A percentile compares a stretch with the other conserved stretches of the same genome.
Evolutionary conservation across 23 tunicate genomes (phyloP).

Genomic region (Phallusia fumigata): DNA sequence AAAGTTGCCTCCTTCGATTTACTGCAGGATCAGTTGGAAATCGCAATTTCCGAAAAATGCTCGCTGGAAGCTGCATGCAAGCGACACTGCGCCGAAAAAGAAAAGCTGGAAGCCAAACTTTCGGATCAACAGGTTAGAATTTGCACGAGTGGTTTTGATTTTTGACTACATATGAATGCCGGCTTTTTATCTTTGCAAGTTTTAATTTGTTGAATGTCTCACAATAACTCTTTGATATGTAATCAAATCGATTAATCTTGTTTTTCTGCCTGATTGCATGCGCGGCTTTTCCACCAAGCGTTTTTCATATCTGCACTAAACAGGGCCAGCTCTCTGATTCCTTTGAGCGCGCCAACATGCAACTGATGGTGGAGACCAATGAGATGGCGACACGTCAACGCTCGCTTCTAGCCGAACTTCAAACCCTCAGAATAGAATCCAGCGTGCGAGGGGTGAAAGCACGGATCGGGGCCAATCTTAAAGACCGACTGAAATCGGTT

Average conservation of each 20-base stretch:
- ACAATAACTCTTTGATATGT: no score
- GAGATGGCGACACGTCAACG: slow-evolving; percentile 53
- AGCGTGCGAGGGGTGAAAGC: slow-evolving; percentile 35
- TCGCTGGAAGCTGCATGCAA: slow-evolving; percentile 29
- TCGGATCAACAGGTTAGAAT: slow-evolving; percentile 27
- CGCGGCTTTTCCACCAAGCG: no score
- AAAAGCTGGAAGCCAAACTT: slow-evolving; percentile 35
- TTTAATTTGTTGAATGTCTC: no score
- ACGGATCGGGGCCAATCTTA: slow-evolving; percentile 31
- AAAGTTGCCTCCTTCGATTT: slow-evolving; percentile 39
- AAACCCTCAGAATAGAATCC: slow-evolving; percentile 28
- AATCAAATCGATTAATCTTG: no score
- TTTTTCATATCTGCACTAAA: not conserved
- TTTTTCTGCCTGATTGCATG: no score
- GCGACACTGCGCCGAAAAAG: slow-evolving; percentile 27
- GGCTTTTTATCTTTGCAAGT: no score
- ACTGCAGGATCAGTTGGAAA: slow-evolving; percentile 30
- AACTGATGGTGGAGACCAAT: slow-evolving; percentile 62
- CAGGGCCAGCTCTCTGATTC: slow-evolving; percentile 53
- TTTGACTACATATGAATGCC: no score
- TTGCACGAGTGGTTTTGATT: no score
- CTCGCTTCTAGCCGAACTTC: slow-evolving; percentile 30
- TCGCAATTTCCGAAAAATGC: slow-evolving; percentile 27
- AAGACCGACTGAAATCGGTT: not conserved
- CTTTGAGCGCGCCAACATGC: slow-evolving; percentile 54